Evolutionary conservation across 2,797 vertebrate species (phyloP).

Genomic region (Eulemur mongoz): DNA sequence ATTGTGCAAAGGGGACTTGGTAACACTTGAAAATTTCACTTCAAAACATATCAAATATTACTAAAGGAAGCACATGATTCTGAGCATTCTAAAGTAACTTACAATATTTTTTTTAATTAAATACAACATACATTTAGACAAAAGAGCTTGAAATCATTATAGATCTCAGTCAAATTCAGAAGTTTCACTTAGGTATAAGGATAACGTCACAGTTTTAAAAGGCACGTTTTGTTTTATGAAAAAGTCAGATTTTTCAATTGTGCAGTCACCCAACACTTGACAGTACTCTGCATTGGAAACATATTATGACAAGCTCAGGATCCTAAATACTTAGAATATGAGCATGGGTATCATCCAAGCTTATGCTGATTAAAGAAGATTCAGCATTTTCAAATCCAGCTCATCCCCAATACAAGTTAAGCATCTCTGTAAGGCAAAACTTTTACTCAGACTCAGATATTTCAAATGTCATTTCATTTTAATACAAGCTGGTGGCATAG

Average conservation of each 20-base stretch:
- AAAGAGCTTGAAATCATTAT: neutral
- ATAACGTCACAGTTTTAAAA: conserved; percentile 51
- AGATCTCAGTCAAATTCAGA: conserved; percentile 17
- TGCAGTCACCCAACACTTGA: conserved; percentile 68
- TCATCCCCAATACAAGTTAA: conserved; percentile 84
- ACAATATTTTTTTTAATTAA: neutral
- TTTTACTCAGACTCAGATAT: conserved; percentile 74
- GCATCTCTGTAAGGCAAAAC: conserved; percentile 81
- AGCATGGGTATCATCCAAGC: conserved; percentile 82
- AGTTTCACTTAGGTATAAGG: neutral
- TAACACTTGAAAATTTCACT: neutral
- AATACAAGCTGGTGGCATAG: conserved; percentile 19
- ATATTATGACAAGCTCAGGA: conserved; percentile 75
- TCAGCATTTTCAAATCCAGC: conserved; percentile 84
- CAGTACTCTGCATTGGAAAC: neutral
- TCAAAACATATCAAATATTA: conserved; percentile 6
- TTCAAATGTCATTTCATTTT: conserved; percentile 76
- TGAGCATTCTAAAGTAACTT: neutral
- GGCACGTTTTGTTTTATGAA: conserved; percentile 60
- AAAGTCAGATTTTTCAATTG: conserved; percentile 71
- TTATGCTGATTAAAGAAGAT: conserved; percentile 83
- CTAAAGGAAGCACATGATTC: neutral
- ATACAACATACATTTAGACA: neutral
- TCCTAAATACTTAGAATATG: conserved; percentile 79
- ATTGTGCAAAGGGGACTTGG: neutral